Base-by-base conservation (phyloP, 2,888 invertebrate species). In the Eurois occulta region DNA sequence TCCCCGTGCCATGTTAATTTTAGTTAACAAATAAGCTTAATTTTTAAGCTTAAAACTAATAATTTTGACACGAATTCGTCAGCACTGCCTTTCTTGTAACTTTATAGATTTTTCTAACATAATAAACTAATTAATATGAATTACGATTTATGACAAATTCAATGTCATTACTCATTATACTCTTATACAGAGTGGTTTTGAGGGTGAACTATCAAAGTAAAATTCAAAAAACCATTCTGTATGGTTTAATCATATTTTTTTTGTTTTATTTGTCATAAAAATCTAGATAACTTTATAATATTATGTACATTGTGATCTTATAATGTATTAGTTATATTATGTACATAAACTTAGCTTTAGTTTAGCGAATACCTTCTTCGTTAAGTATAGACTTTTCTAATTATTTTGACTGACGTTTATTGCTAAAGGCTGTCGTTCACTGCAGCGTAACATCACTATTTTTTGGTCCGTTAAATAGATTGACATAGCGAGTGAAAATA, bases 301-400 rank as follows among this genome's bases (percentile, higher is more conserved):
- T 68, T 11, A 83, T 78, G 75, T 86, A 84, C 79, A 86, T 84
- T 83, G 84, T 84, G 86, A 84, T 79, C 32, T 62, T 84, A 83
- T n/a, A n/a, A n/a, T 86, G 72, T 77, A 73, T 78, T 75, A 76
- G 67, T 62, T 65, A 58, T 73, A 78, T 77, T 72, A 52, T 79
- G 81, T 87, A 83, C 74, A 79, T 78, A 81, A 18, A 83, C 6
- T 65, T 75, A 82, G 78, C 5, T 60, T 65, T 83, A 84, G 70
- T 68, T 77, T 78, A 75, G 75, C 28, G 13, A 38, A 35, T 72
- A 69, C 24, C 10, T 66, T 71, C 18, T 79, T 77, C 38, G 52
- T 38, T 73, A 73, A 77, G 68, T 10, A 60, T 70, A 70, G 21
- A 72, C 1, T 55, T 67, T 67, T 83, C 16, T 66, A 41, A 66